Conservation (phyloP, 2,797 vertebrate species). For the Sebastes steindachneri region DNA sequence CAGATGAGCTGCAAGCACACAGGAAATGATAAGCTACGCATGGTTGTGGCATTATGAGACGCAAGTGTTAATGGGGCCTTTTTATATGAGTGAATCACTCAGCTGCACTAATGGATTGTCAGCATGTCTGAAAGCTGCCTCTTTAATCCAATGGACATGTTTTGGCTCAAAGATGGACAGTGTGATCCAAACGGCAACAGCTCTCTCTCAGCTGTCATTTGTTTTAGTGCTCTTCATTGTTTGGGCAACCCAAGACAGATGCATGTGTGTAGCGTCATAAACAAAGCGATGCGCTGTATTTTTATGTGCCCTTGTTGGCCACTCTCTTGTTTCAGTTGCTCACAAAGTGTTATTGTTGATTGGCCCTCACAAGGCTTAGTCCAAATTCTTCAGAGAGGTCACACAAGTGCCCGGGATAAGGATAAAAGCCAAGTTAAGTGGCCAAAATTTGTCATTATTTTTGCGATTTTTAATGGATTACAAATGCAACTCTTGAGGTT, state of each 20-base stretch:
- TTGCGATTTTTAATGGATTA: background rate
- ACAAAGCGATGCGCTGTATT: conserved; percentile 6
- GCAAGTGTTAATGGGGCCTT: conserved; percentile 70
- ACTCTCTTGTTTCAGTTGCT: conserved; percentile 3
- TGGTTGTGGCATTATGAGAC: conserved; percentile 55
- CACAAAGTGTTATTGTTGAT: background rate
- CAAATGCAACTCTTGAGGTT: background rate
- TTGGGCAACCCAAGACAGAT: conserved; percentile 32
- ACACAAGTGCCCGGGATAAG: conserved; percentile 1
- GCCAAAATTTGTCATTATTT: conserved; percentile 14
- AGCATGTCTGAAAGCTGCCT: conserved; percentile 71
- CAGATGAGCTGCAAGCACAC: conserved; percentile 42
- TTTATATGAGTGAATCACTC: conserved; percentile 61
- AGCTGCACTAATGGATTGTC: conserved; percentile 70
- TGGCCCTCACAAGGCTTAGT: conserved; percentile 12
- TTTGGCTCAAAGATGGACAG: conserved; percentile 56
- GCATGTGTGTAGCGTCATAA: background rate
- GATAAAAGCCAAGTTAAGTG: conserved; percentile 23
- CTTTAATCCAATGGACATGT: conserved; percentile 71
- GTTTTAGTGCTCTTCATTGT: conserved; percentile 54
- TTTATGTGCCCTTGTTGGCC: background rate
- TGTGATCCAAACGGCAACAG: conserved; percentile 50
- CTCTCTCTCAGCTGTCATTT: conserved; percentile 49
- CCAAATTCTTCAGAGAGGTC: conserved; percentile 21
- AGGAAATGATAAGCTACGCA: conserved; percentile 54